Conservation (phyloP, 2,113 vertebrate species). For the Tauraco erythrolophus region DNA sequence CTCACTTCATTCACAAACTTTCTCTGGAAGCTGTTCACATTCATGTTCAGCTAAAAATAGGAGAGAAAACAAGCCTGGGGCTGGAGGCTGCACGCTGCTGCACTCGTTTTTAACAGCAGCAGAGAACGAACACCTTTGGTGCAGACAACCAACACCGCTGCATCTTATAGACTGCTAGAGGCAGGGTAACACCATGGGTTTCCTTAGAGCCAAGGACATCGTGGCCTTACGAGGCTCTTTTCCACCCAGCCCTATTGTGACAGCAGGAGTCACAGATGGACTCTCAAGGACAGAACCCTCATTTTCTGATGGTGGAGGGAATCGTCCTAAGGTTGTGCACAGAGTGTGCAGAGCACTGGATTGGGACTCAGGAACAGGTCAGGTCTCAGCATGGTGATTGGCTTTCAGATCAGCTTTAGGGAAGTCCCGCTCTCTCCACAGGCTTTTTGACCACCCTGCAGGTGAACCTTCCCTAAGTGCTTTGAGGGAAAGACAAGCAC, state of each 20-base stretch:
- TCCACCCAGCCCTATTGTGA: not conserved
- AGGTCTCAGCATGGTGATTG: not conserved
- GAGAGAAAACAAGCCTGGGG: constrained; percentile 24
- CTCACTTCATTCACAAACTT: constrained; percentile 86
- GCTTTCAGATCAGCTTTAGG: not conserved
- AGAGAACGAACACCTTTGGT: rapidly evolving
- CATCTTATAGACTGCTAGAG: not conserved
- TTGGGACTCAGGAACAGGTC: rapidly evolving
- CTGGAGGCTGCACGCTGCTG: not conserved
- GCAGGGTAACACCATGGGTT: not conserved
- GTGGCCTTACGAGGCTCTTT: not conserved
- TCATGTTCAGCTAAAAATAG: constrained; percentile 77
- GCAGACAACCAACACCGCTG: rapidly evolving
- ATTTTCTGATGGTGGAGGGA: not conserved
- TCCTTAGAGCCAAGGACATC: not conserved
- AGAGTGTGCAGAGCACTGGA: not conserved
- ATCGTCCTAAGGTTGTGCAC: not conserved
- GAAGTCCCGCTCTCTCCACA: rapidly evolving
- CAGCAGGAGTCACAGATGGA: not conserved
- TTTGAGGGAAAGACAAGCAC: not conserved
- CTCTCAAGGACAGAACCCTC: not conserved
- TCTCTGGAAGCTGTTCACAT: constrained; percentile 82
- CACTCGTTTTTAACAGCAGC: not conserved
- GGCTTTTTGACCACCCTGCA: not conserved
- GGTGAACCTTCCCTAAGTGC: not conserved